Evolutionary conservation across 2,888 invertebrate species (phyloP).

Genomic region (Galeopsomyia nigrocyanea): DNA sequence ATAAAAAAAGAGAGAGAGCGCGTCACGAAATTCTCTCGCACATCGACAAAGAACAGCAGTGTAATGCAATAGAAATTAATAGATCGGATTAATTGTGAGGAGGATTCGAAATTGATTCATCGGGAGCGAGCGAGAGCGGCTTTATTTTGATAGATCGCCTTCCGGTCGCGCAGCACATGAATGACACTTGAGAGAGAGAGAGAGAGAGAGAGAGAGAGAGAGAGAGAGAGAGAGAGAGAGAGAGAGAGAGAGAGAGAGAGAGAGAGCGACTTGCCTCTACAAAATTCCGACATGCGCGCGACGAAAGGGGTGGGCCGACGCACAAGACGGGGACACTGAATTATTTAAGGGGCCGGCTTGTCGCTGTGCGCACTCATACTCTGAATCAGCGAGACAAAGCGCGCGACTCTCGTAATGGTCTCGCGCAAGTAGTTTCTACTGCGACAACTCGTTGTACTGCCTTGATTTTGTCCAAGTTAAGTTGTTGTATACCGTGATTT

Average conservation of each 20-base stretch:
- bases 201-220: too few relatives aligned
- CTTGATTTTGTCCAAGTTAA: conserved; percentile 11
- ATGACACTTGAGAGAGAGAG: conserved; percentile 23
- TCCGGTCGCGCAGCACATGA: conserved; percentile 5
- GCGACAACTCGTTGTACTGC: conserved; percentile 15
- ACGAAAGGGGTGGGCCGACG: conserved; percentile 33
- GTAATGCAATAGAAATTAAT: too few relatives aligned
- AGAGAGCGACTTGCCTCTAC: too few relatives aligned
- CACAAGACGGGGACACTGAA: conserved; percentile 52
- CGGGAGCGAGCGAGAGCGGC: conserved; percentile 36
- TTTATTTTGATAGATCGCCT: conserved; percentile 44
- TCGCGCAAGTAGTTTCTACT: conserved; percentile 39
- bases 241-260: too few relatives aligned
- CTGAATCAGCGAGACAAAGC: conserved; percentile 49
- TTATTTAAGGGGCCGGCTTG: conserved; percentile 53
- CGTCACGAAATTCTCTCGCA: too few relatives aligned
- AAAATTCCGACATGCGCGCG: too few relatives aligned
- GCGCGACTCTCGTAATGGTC: conserved; percentile 52
- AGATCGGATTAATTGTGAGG: too few relatives aligned
- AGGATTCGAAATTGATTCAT: too few relatives aligned
- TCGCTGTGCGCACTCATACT: conserved; percentile 34
- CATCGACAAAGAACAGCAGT: too few relatives aligned
- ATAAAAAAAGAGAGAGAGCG: too few relatives aligned
- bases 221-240: too few relatives aligned
- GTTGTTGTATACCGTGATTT: too few relatives aligned